Base-by-base conservation (phyloP, 1,140 invertebrate species). In the Nephila pilipes region DNA sequence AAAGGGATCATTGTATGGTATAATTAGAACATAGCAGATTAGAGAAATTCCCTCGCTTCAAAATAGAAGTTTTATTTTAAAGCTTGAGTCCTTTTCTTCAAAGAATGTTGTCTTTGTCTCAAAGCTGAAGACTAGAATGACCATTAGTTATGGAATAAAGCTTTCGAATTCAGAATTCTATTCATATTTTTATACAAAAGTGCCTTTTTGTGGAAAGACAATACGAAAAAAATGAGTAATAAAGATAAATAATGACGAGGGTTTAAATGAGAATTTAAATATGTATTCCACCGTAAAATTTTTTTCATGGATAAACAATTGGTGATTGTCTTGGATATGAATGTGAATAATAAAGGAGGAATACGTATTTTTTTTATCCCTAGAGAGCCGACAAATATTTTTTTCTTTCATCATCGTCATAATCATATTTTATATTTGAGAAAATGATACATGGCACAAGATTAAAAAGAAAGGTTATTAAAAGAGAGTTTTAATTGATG, bases 11-110 rank as follows among this genome's bases (percentile, higher is more conserved):
- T 93, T 93, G 90, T 92, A 57, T 92, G 80, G 32, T 93, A 93
- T 93, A 93, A 93, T 93, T 93, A 93, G 90, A 92, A 85, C 90
- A 85, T 46, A 58, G 83, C 16, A 93, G 81, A 93, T 87, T 87
- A 85, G 38, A 92, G 38, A 69, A 69, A 93, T 14, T 79, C 32
- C 18, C 20, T 92, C 32, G 46, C 63, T 75, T 80, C 54, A 16
- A 57, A 80, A 79, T 90, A n/a, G 65, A 90, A 79, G 46, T 80
- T 90, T 90, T 79, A 57, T 90, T 90, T 54, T 55, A 90, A 79
- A 75, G 69, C 69, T 32, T 5, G 69, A 75, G 69, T 32, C 29
- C 14, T 36, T 75, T 75, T 75, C 69, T 75, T 36, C 25, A 75
- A 75, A 75, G 69, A 75, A 36, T 75, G 69, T 16, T 36, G 69